Evolutionary conservation across 1,140 invertebrate species (phyloP).

Genomic region (Bombus huntii): DNA sequence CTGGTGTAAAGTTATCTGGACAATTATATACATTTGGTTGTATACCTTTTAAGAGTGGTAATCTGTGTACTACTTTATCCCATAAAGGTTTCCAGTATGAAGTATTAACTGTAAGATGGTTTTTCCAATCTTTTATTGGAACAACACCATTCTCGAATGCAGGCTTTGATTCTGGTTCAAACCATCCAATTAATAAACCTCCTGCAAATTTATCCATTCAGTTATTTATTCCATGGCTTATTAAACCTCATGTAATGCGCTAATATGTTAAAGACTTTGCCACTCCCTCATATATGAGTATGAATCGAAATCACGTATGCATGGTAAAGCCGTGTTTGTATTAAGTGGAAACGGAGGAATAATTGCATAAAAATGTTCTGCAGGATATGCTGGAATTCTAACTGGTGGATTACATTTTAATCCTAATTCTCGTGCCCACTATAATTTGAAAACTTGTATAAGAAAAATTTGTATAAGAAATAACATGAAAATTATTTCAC

Average conservation of each 20-base stretch:
- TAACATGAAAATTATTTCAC: neutral
- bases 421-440: conserved; percentile 88
- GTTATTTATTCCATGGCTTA: neutral
- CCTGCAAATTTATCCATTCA: conserved; percentile 62
- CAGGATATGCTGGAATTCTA: conserved; percentile 87
- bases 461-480: neutral
- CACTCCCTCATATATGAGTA: conserved; percentile 85
- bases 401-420: conserved; percentile 86
- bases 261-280: conserved; percentile 67
- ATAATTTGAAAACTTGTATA: neutral
- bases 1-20: conserved; percentile 91
- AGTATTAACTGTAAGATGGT: conserved; percentile 83
- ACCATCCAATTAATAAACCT: conserved; percentile 87
- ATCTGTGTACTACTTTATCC: conserved; percentile 86
- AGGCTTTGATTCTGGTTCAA: conserved; percentile 86
- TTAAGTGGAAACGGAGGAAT: conserved; percentile 82
- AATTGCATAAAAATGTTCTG: conserved; percentile 87
- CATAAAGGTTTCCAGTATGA: conserved; percentile 86
- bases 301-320: conserved; percentile 88
- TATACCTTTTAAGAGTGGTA: conserved; percentile 85
- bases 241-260: neutral
- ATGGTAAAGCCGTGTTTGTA: conserved; percentile 78
- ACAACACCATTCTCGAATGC: conserved; percentile 85
- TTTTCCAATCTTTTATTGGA: conserved; percentile 84
- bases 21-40: conserved; percentile 86